Base-by-base conservation (phyloP, 2,113 vertebrate species). In the Pangasianodon hypophthalmus region DNA sequence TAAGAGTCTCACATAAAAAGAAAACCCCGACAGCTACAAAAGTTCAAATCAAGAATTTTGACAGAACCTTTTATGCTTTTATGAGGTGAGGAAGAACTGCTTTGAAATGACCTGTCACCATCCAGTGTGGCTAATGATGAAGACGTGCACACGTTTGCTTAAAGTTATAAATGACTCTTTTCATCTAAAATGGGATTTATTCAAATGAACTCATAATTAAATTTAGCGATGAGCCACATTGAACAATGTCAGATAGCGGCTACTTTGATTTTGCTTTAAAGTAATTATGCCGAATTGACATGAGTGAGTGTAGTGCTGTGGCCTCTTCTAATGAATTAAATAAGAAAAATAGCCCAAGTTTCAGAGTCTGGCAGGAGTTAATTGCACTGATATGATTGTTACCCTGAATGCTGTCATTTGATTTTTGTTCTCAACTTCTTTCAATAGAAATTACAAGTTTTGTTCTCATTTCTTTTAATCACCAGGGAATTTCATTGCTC, bases 261-360 rank as follows among this genome's bases (percentile, higher is more conserved):
- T 94, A 96, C 95, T 95, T 95, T 95, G 95, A 96, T 95, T 94
- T 93, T 95, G 95, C 95, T 96, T 96, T 96, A 95, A 96, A 95
- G 96, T 96, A 96, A 96, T 96, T 96, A 96, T 93, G 93, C 94
- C 79, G 94, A 94, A 93, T 94, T 95, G 96, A 96, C 95, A 96
- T 96, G 96, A 96, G 95, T 95, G 96, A 96, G 94, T 94, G 94
- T 94, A 87, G 93, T 93, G 94, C 93, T 93, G 89, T 94, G 95
- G 94, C 96, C 95, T 79, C 94, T 92, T 94, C 94, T 96, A 96
- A 96, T 95, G 95, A 96, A 95, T 96, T 96, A 96, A 96, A 94
- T 95, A 96, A 95, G 96, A 96, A 95, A 95, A 96, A 96, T 96
- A 94, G 94, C 95, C 95, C 93, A 95, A 94, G 94, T 96, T 94